Conservation (phyloP, 2,113 vertebrate species). For the Gobio gobio region DNA sequence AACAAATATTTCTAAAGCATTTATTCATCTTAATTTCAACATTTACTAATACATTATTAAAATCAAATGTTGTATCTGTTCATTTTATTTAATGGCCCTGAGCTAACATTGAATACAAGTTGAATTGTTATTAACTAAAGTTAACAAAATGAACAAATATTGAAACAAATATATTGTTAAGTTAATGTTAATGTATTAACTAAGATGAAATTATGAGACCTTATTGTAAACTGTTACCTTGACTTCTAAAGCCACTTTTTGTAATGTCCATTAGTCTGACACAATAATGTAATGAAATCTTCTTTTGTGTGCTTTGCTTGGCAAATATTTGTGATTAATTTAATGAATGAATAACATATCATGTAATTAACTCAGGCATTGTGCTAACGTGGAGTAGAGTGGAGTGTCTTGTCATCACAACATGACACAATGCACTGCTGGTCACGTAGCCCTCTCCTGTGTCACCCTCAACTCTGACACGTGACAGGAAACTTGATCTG, state of each 20-base stretch:
- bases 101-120: background rate
- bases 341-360: background rate
- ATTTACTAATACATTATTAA: too few species aligned
- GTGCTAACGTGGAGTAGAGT: background rate
- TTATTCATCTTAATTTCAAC: background rate
- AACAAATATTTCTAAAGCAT: background rate
- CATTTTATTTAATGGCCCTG: background rate
- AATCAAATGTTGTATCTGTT: background rate
- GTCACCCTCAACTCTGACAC: slow-evolving; percentile 37
- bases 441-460: slow-evolving; percentile 15
- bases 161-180: background rate
- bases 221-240: background rate
- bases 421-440: slow-evolving; percentile 22
- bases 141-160: background rate
- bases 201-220: background rate
- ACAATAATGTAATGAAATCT: background rate
- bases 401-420: slow-evolving; percentile 32
- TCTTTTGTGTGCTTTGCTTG: background rate
- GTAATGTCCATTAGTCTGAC: background rate
- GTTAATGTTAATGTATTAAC: background rate
- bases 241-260: background rate
- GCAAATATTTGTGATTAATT: background rate
- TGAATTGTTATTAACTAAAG: background rate
- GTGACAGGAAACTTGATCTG: slow-evolving; percentile 51
- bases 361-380: background rate